phyloP scores from a whole-genome alignment of 1,140 invertebrate species.

The Atta cephalotes region DNA sequence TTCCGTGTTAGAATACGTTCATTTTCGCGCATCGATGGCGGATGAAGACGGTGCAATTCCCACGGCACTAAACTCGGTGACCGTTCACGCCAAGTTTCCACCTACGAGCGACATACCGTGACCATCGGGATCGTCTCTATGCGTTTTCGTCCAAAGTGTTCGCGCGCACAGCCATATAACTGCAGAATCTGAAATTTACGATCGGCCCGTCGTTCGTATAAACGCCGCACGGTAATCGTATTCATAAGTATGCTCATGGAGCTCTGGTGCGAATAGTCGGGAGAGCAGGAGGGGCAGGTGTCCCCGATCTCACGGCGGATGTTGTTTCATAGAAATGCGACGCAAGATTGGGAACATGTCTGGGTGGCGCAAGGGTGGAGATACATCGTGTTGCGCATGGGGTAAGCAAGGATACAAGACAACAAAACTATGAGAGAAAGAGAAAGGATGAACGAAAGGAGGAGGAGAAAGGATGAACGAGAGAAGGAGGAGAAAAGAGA shows the following conservation, averaged over 20 bases:
- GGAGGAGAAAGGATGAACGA: neutral
- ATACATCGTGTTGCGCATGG: conserved; percentile 12
- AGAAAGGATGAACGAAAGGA: conserved; percentile 11
- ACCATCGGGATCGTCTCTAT: conserved; percentile 21
- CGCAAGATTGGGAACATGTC: conserved; percentile 11
- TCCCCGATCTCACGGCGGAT: conserved; percentile 72
- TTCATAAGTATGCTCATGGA: conserved; percentile 70
- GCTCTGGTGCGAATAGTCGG: conserved; percentile 10
- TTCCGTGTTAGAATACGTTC: conserved; percentile 20
- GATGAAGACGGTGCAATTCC: conserved; percentile 57
- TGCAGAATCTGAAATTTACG: conserved; percentile 65
- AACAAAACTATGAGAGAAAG: conserved; percentile 49
- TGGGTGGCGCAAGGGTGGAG: neutral
- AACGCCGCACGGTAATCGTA: conserved; percentile 66
- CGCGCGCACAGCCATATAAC: conserved; percentile 35
- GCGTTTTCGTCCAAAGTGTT: neutral
- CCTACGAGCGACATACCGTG: conserved; percentile 22
- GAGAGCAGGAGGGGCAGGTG: conserved; percentile 66
- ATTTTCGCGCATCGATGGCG: conserved; percentile 23
- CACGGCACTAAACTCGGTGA: conserved; percentile 19
- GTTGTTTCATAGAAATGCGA: conserved; percentile 62
- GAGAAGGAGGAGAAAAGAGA: neutral
- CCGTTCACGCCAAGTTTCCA: conserved; percentile 10
- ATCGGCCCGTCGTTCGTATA: conserved; percentile 56
- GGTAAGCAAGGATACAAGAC: conserved; percentile 21